Evolutionary conservation across 2,888 invertebrate genomes (phyloP).

Genomic region (Eupithecia abbreviata): DNA sequence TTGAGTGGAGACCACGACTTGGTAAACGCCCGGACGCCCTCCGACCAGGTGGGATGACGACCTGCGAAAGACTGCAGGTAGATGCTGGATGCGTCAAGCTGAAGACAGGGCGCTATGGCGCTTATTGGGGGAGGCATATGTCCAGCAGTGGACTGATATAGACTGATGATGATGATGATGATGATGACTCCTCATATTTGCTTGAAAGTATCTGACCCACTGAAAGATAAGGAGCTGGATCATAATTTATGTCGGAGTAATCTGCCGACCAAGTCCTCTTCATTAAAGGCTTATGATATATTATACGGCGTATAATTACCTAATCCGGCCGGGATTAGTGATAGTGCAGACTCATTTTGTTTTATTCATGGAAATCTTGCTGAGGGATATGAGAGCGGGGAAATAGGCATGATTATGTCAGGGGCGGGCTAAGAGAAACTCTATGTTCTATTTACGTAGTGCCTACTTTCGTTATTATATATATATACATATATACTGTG

Average conservation of each 20-base stretch:
- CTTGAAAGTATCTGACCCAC: background rate
- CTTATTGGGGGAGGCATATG: background rate
- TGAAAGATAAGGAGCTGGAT: constrained; percentile 1
- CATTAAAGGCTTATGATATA: constrained; percentile 40
- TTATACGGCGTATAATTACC: constrained; percentile 34
- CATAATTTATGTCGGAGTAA: constrained; percentile 41
- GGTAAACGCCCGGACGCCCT: too few species aligned
- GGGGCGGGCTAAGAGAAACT: background rate
- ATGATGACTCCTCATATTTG: background rate
- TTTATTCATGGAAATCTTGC: constrained; percentile 30
- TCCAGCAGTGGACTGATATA: background rate
- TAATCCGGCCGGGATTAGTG: constrained; percentile 36
- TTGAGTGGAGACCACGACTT: too few species aligned
- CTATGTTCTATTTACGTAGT: background rate
- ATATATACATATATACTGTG: too few species aligned
- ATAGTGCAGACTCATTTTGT: constrained; percentile 22
- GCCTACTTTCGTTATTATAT: too few species aligned
- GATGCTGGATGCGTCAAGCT: too few species aligned
- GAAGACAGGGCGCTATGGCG: too few species aligned
- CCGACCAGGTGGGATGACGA: too few species aligned
- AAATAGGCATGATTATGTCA: background rate
- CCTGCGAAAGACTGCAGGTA: too few species aligned
- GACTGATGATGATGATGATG: background rate
- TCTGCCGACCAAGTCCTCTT: constrained; percentile 36
- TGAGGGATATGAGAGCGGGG: constrained; percentile 3